Evolutionary conservation across 2,888 invertebrate genomes (phyloP).

Genomic region (Amphipyra tragopoginis): DNA sequence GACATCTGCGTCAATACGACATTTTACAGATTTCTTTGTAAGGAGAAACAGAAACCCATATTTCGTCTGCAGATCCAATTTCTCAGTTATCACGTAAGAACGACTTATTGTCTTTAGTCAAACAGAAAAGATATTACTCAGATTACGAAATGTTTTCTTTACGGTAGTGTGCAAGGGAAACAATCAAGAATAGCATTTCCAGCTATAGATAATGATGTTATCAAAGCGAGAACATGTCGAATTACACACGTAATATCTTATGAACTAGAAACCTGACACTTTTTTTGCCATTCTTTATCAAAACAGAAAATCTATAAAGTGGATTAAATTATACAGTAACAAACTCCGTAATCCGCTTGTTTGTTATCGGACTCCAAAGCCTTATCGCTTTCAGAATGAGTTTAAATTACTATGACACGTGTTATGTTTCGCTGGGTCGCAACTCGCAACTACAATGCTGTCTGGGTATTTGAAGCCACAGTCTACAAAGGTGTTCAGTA

Average conservation of each 20-base stretch:
- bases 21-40: too few relatives aligned
- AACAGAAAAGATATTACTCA: too few relatives aligned
- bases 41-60: too few relatives aligned
- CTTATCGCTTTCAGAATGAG: constrained; percentile 24
- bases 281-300: constrained; percentile 6
- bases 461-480: background rate
- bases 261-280: background rate
- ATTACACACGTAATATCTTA: background rate
- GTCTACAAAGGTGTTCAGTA: constrained; percentile 13
- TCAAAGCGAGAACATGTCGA: background rate
- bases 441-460: background rate
- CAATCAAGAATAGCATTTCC: too few relatives aligned
- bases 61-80: too few relatives aligned
- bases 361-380: constrained; percentile 17
- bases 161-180: background rate
- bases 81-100: too few relatives aligned
- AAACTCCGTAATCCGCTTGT: constrained; percentile 13
- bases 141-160: background rate
- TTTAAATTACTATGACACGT: constrained; percentile 26
- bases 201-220: too few relatives aligned
- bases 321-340: constrained; percentile 21
- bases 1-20: too few relatives aligned
- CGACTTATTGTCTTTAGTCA: too few relatives aligned
- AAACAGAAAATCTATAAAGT: too few relatives aligned
- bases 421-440: background rate